These are phyloP conservation scores for Masticophis lateralis DNA, from an alignment of 2,797 vertebrate genomes.

Conservation along the genomic window DNA sequence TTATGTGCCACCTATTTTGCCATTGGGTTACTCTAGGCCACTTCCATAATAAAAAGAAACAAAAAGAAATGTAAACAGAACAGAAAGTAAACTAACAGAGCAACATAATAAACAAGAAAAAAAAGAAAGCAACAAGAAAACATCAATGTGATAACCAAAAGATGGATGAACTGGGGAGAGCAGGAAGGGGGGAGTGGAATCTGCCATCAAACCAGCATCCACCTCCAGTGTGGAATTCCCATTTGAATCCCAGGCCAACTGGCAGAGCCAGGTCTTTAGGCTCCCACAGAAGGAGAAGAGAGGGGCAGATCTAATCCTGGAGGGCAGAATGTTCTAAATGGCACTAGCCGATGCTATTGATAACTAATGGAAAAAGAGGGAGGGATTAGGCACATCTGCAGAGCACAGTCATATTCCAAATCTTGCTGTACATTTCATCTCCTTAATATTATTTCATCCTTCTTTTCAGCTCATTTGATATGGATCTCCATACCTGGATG, in stretches of 20 bases:
- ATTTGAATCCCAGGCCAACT: not conserved
- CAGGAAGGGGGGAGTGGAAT: not conserved
- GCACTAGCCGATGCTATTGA: not conserved
- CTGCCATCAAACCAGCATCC: not conserved
- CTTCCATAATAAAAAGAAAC: not conserved
- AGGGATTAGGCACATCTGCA: not conserved
- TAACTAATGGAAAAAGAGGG: too few relatives aligned
- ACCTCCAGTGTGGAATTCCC: not conserved
- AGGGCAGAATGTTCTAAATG: not conserved
- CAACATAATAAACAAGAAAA: not conserved
- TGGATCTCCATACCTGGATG: slow-evolving; percentile 82
- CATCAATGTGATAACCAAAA: not conserved
- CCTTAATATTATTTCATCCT: not conserved
- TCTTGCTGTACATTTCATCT: not conserved
- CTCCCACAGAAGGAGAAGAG: not conserved
- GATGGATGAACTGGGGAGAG: not conserved
- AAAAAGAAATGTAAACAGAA: not conserved
- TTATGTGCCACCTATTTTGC: not conserved
- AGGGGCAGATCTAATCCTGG: too few relatives aligned
- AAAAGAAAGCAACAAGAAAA: not conserved
- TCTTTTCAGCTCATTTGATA: not conserved
- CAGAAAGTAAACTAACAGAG: not conserved
- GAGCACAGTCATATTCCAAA: not conserved
- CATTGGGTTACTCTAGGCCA: not conserved
- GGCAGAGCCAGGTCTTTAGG: not conserved